Percentiles rank a stretch among this genome's conserved stretches.
These are phyloP conservation scores for Aurelia sp. DNA, from an alignment of 30 jellyfish, hydroid and myxozoan species.

Conservation along the genomic window DNA sequence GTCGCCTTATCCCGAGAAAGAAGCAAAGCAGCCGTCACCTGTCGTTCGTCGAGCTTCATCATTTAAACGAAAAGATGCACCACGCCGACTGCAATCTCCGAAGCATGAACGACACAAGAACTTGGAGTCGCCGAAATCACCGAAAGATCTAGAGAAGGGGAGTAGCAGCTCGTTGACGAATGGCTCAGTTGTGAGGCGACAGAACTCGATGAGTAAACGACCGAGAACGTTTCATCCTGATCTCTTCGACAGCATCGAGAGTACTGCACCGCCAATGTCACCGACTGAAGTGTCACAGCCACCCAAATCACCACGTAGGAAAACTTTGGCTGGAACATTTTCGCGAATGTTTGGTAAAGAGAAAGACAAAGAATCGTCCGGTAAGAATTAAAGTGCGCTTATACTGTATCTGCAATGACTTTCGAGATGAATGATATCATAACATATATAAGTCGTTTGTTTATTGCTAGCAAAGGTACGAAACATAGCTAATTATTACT, in stretches of 20 bases:
- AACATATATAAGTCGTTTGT: no score
- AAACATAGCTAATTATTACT: no score
- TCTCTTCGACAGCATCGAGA: conserved; percentile 29
- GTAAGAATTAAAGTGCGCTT: background rate
- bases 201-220: conserved; percentile 38
- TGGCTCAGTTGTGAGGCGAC: conserved; percentile 54
- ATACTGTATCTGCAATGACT: no score
- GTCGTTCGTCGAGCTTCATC: conserved; percentile 51
- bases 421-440: no score
- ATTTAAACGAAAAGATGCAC: conserved; percentile 42
- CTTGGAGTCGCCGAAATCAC: conserved; percentile 27
- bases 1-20: conserved; percentile 34
- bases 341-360: conserved; percentile 67
- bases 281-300: conserved; percentile 1
- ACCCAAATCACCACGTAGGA: conserved; percentile 63
- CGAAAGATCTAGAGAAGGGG: background rate
- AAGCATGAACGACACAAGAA: conserved; percentile 22
- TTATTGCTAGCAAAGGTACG: no score
- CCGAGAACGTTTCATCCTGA: conserved; percentile 70
- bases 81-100: conserved; percentile 31
- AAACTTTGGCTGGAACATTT: conserved; percentile 50
- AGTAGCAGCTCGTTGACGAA: background rate
- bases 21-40: conserved; percentile 9
- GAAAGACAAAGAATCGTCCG: conserved; percentile 33
- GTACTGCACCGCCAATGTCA: conserved; percentile 8